These are phyloP conservation scores for Seison nebaliae DNA, from an alignment of 1,140 invertebrate species.

Conservation along the genomic window DNA sequence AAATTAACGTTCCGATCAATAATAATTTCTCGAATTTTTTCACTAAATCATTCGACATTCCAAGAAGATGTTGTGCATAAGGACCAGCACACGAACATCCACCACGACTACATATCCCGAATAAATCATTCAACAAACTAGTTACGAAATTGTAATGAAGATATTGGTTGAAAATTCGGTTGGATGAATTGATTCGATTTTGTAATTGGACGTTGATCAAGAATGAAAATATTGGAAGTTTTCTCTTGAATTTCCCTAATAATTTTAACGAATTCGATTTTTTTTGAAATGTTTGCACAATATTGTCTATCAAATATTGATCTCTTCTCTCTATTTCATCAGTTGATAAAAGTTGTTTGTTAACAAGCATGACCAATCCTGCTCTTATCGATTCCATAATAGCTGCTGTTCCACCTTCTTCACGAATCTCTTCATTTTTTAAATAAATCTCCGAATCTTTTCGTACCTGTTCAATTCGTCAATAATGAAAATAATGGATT, in stretches of 20 bases:
- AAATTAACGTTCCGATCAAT: slow-evolving; percentile 3
- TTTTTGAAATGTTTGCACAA: neutral
- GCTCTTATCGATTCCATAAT: slow-evolving; percentile 39
- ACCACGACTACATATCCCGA: slow-evolving; percentile 59
- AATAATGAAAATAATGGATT: neutral
- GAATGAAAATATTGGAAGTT: slow-evolving; percentile 11
- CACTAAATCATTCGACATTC: slow-evolving; percentile 6
- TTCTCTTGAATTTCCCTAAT: neutral
- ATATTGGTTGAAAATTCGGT: no score
- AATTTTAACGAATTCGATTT: neutral
- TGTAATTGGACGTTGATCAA: slow-evolving; percentile 3
- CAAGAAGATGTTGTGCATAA: slow-evolving; percentile 34
- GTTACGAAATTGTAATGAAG: slow-evolving; percentile 68
- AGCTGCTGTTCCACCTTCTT: slow-evolving; percentile 18
- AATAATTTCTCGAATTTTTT: slow-evolving; percentile 10
- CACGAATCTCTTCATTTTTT: slow-evolving; percentile 15
- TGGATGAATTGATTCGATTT: no score
- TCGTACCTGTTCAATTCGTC: no score
- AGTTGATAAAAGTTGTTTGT: no score
- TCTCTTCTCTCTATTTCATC: neutral
- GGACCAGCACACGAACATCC: slow-evolving; percentile 55
- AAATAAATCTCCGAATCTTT: slow-evolving; percentile 14
- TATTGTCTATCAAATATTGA: slow-evolving; percentile 1
- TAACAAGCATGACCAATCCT: no score
- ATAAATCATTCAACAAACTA: slow-evolving; percentile 60